A percentile compares a stretch with the other conserved stretches of the same genome.
Conservation (phyloP, 2,888 invertebrate species). For the Malachius bipustulatus region DNA sequence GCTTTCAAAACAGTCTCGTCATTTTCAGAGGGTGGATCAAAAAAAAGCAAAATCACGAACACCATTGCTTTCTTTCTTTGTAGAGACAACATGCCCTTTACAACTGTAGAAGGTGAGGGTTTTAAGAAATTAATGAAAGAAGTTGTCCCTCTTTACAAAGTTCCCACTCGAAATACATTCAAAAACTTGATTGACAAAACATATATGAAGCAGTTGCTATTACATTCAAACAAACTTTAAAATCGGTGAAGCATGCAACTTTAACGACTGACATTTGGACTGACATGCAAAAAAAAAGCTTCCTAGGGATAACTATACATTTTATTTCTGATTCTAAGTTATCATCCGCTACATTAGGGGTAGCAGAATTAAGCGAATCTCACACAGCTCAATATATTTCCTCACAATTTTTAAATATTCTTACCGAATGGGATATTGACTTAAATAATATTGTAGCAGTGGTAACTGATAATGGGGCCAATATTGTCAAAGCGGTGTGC, state of each 20-base stretch:
- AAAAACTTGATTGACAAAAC: constrained; percentile 8
- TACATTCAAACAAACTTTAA: constrained; percentile 7
- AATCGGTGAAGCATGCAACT: constrained; percentile 5
- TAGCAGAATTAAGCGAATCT: constrained; percentile 6
- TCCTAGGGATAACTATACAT: constrained; percentile 5
- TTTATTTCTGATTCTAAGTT: constrained; percentile 4
- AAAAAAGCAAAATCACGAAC: constrained; percentile 5
- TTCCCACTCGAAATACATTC: constrained; percentile 9
- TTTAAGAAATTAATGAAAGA: constrained; percentile 6
- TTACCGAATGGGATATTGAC: background rate
- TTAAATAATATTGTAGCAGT: background rate
- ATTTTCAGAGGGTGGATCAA: constrained; percentile 33
- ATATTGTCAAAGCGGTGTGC: constrained; percentile 4
- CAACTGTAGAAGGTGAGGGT: constrained; percentile 7
- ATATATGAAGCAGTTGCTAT: constrained; percentile 7
- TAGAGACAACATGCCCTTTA: constrained; percentile 9
- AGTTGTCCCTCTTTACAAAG: constrained; percentile 7
- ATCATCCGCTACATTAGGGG: constrained; percentile 6
- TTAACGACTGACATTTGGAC: constrained; percentile 10
- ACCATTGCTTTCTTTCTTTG: background rate
- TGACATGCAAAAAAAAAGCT: constrained; percentile 11
- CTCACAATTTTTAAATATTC: background rate
- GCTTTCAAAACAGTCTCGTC: constrained; percentile 24
- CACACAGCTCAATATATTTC: constrained; percentile 9
- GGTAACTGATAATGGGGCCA: constrained; percentile 5